Conservation (phyloP, 2,888 invertebrate genomes). For the Arrhopalites spinosus region DNA sequence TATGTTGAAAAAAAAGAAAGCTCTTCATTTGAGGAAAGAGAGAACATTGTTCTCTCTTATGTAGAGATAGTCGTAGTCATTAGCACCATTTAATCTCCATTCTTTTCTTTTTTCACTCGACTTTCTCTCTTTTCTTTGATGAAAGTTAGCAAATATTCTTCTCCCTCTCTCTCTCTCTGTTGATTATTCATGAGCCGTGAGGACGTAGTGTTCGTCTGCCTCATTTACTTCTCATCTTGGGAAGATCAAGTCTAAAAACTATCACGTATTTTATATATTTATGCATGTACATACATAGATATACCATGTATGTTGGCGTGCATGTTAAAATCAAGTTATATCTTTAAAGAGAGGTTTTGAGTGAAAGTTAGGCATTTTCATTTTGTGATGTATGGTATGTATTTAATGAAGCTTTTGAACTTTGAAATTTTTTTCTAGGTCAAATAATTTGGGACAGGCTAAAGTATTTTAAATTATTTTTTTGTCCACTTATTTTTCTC, state of each 20-base stretch:
- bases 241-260: neutral
- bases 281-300: neutral
- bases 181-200: slow-evolving; percentile 19
- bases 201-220: neutral
- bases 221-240: neutral
- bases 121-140: neutral
- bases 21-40: neutral
- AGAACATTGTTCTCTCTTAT: too few species aligned
- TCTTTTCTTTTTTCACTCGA: neutral
- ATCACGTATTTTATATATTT: too few species aligned
- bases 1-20: neutral
- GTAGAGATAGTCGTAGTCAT: slow-evolving; percentile 19
- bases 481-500: too few species aligned
- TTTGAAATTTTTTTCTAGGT: too few species aligned
- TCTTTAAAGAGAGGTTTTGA: too few species aligned
- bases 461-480: too few species aligned
- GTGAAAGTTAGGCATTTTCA: too few species aligned
- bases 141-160: neutral
- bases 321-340: too few species aligned
- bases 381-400: too few species aligned
- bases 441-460: too few species aligned
- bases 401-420: too few species aligned
- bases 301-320: neutral
- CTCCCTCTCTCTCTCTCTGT: neutral
- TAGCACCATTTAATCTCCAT: slow-evolving; percentile 20